These are phyloP conservation scores for Morpho deidamia DNA, from an alignment of 2,888 invertebrate genomes.

Conservation along the genomic window DNA sequence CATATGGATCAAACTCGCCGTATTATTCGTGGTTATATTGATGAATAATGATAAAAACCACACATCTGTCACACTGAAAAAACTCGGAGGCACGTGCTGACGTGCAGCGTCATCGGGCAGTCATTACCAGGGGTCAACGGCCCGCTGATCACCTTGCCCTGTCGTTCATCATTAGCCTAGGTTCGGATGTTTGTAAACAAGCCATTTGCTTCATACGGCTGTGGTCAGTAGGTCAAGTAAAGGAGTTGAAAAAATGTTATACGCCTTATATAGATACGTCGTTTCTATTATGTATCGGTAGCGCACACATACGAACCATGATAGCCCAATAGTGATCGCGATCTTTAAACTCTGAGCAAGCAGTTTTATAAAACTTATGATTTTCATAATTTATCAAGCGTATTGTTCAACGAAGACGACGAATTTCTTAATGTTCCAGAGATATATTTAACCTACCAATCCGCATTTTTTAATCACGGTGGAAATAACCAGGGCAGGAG, in stretches of 20 bases:
- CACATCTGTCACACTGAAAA: constrained; percentile 27
- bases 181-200: constrained; percentile 78
- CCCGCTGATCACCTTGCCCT: constrained; percentile 74
- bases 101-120: constrained; percentile 75
- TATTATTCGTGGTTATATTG: constrained; percentile 6
- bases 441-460: too few relatives aligned
- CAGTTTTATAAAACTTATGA: too few relatives aligned
- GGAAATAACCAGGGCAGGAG: too few relatives aligned
- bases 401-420: too few relatives aligned
- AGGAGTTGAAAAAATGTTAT: not conserved
- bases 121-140: constrained; percentile 74
- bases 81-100: constrained; percentile 52
- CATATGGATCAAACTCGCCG: not conserved
- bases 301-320: too few relatives aligned
- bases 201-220: constrained; percentile 53
- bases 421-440: too few relatives aligned
- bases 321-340: too few relatives aligned
- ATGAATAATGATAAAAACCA: constrained; percentile 26
- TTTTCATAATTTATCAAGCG: too few relatives aligned
- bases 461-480: too few relatives aligned
- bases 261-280: too few relatives aligned
- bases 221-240: constrained; percentile 30
- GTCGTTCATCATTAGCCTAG: constrained; percentile 77
- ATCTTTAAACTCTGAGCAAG: too few relatives aligned
- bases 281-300: not conserved